Evolutionary conservation across 2,113 vertebrate genomes (phyloP).

Genomic region (Ornithorhynchus anatinus): DNA sequence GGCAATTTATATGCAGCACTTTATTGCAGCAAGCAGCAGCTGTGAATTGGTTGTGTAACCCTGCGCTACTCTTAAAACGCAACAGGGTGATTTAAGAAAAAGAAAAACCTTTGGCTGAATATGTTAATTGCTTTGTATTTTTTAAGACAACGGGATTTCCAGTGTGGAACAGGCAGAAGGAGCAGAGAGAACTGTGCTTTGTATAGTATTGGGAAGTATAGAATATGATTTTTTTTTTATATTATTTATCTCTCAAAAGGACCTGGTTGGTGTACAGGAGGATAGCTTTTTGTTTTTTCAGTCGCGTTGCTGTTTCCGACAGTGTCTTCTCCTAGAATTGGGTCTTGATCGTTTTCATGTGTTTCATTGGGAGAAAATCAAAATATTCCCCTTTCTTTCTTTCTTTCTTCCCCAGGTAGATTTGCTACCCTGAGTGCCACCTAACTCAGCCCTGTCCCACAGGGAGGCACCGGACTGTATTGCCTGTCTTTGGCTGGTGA

Average conservation of each 20-base stretch:
- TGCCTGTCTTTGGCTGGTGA: not conserved
- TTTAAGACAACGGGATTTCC: constrained; percentile 51
- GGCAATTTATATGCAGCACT: constrained; percentile 74
- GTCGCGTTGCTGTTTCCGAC: constrained; percentile 21
- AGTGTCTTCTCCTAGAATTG: not conserved
- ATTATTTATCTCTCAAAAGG: constrained; percentile 37
- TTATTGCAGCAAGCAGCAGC: constrained; percentile 74
- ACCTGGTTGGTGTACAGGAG: constrained; percentile 28
- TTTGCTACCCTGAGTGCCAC: not conserved
- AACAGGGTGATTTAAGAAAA: constrained; percentile 43
- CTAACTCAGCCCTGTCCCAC: not conserved
- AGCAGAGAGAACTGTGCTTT: constrained; percentile 41
- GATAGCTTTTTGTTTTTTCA: constrained; percentile 52
- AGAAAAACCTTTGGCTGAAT: constrained; percentile 45
- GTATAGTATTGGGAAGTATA: constrained; percentile 36
- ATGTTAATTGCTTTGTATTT: constrained; percentile 49
- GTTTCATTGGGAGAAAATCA: constrained; percentile 39
- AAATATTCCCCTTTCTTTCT: constrained; percentile 29
- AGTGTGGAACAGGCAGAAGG: constrained; percentile 37
- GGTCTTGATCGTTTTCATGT: not conserved
- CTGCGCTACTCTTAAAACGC: constrained; percentile 55
- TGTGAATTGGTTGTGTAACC: constrained; percentile 39
- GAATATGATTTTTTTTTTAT: constrained; percentile 30
- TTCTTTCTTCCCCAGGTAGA: constrained; percentile 43
- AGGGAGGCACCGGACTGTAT: constrained; percentile 13